Conservation (phyloP, 2,113 vertebrate genomes). For the Eurystomus gularis region DNA sequence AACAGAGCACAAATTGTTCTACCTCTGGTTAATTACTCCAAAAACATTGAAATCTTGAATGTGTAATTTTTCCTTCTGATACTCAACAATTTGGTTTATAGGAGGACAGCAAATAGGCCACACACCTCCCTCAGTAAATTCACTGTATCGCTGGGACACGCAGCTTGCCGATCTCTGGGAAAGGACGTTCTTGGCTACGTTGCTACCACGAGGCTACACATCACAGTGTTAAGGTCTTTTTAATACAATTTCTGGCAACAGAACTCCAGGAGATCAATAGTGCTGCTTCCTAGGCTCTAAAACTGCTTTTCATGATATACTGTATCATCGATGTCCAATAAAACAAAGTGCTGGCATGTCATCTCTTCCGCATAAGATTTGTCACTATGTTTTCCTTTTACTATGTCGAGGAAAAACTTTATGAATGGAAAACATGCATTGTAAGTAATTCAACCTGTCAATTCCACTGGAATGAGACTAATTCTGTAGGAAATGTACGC, state of each 20-base stretch:
- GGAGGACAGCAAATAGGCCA: background rate
- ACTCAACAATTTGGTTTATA: background rate
- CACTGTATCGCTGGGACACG: background rate
- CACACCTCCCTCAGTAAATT: background rate
- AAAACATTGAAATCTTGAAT: background rate
- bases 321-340: slow-evolving; percentile 25
- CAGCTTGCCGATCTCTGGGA: background rate
- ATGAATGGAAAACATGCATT: background rate
- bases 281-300: slow-evolving; percentile 57
- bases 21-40: background rate
- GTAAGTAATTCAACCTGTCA: background rate
- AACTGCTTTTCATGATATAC: slow-evolving; percentile 57
- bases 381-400: slow-evolving; percentile 4
- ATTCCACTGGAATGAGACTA: background rate
- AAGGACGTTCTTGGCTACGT: background rate
- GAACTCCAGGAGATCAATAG: slow-evolving; percentile 58
- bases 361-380: background rate
- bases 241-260: slow-evolving; percentile 56
- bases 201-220: background rate
- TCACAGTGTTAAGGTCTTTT: slow-evolving; percentile 29
- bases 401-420: background rate
- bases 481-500: accelerated
- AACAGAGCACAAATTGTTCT: background rate
- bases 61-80: background rate
- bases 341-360: slow-evolving; percentile 44